phyloP scores from a whole-genome alignment of 2,888 invertebrate genomes.

The Drosophila phalerata region DNA sequence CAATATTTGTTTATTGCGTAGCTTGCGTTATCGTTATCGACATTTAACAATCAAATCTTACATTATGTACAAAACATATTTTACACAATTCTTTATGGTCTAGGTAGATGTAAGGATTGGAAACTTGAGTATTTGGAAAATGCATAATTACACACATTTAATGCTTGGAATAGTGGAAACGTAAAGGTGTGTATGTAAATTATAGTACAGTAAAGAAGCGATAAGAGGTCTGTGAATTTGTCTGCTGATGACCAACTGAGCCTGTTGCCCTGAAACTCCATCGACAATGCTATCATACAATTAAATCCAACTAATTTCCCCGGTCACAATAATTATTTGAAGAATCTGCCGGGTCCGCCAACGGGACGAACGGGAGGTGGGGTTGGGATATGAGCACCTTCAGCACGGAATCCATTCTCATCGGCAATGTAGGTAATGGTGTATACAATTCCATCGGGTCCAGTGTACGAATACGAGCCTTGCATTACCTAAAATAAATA shows the following conservation, averaged over 20 bases:
- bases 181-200: constrained; percentile 8
- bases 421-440: constrained; percentile 86
- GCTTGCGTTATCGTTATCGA: constrained; percentile 70
- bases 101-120: constrained; percentile 42
- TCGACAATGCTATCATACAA: constrained; percentile 42
- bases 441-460: constrained; percentile 87
- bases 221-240: constrained; percentile 31
- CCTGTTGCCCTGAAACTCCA: constrained; percentile 47
- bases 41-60: constrained; percentile 73
- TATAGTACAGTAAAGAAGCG: constrained; percentile 17
- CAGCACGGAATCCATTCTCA: constrained; percentile 86
- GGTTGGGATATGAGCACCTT: constrained; percentile 86
- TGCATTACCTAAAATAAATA: constrained; percentile 86
- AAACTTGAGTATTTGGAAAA: constrained; percentile 13
- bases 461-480: constrained; percentile 87
- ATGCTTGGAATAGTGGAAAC: constrained; percentile 21
- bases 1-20: constrained; percentile 77
- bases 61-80: constrained; percentile 71
- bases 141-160: constrained; percentile 49
- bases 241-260: constrained; percentile 26
- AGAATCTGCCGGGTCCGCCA: constrained; percentile 76
- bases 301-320: constrained; percentile 30
- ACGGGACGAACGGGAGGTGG: constrained; percentile 84
- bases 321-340: constrained; percentile 71
- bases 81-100: constrained; percentile 66